Evolutionary conservation across 2,888 invertebrate species (phyloP), one percentile per base, ranked within the genome.

Genomic region (Xylophagus ater): DNA sequence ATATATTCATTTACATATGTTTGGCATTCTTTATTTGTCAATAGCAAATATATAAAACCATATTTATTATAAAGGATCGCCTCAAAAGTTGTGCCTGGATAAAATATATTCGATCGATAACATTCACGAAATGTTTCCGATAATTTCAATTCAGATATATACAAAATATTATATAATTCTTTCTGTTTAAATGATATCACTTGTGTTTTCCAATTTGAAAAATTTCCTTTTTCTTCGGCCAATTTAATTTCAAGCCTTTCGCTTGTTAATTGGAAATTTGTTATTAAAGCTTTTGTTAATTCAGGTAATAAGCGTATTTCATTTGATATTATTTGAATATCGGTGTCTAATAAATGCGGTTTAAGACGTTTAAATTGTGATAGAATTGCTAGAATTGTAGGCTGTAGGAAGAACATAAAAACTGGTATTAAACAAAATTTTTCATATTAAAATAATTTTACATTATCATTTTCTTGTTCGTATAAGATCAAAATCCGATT

Each of bases 291-390:
- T 4, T 19, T 17, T 9, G 37, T n/a, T 4, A 29, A 7, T 2
- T 3, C 12, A 7, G 37, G 15, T 3, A 30, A 30, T 8, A 37
- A 4, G 20, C 30, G 26, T 2, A 37, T 15, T 12, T 37, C 37
- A 14, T 37, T 37, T 14, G 7, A n/a, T 14, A n/a, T 26, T 2
- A n/a, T 12, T 4, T 2, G 2, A 4, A 26, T 12, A 9, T 20
- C 21, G 14, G 15, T n/a, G 6, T 12, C n/a, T 7, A 29, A 1
- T 4, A 37, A n/a, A 15, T 37, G 37, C 3, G 37, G 37, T 21
- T 37, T 37, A 10, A 37, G 21, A 15, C 37, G 29, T 29, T 29
- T 37, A 23, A 30, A 30, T 21, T 30, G 37, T 3, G 37, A 37
- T 21, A 37, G n/a, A 2, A 37, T 15, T 3, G 37, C 37, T n/a